Base-by-base conservation (phyloP, 2,797 vertebrate species). In the Sus cebifrons region DNA sequence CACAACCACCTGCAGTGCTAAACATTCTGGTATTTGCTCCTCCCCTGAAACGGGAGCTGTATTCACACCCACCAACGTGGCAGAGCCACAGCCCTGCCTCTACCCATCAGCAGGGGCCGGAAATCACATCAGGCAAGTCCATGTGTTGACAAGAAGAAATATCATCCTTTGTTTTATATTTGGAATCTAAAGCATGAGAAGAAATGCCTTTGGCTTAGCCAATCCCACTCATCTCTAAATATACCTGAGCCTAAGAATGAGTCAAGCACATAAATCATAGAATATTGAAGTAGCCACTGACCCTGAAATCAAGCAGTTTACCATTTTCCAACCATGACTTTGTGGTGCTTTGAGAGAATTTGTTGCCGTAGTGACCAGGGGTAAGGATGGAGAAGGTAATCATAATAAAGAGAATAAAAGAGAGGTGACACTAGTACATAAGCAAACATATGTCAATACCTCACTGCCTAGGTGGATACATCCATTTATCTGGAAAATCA, bases 131-230 rank as follows among this genome's bases (percentile, higher is more conserved):
- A 16, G 44, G 7, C 71, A 71, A n/a, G 54, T 64, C 89, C 74
- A 2, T 0, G 13, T 87, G 77, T 27, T 89, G 62, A 96, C 95
- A 92, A 89, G 91, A 83, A 96, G 89, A 95, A 97, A 95, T 77
- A 91, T 27, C 5, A 29, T 78, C 78, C 65, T 60, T 90, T 44
- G 75, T 91, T 85, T 96, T 84, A 95, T 77, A 60, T 56, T 13
- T 97, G 91, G 89, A 96, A 95, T 97, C 71, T 52, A 32, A 95
- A 77, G 23, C 29, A 78, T 89, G 58, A 93, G 90, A 91, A 97
- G 9, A 92, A 94, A 92, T 64, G 25, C 25, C 32, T 44, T 81
- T 58, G 62, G 10, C 40, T 68, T 95, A 58, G 68, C 3, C 32
- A 56, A 44, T 54, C 49, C 29, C 17, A 0, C 25, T 85, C 86